These are phyloP conservation scores for Actinemys pallida DNA, from an alignment of 2,113 vertebrate species.

Conservation along the genomic window DNA sequence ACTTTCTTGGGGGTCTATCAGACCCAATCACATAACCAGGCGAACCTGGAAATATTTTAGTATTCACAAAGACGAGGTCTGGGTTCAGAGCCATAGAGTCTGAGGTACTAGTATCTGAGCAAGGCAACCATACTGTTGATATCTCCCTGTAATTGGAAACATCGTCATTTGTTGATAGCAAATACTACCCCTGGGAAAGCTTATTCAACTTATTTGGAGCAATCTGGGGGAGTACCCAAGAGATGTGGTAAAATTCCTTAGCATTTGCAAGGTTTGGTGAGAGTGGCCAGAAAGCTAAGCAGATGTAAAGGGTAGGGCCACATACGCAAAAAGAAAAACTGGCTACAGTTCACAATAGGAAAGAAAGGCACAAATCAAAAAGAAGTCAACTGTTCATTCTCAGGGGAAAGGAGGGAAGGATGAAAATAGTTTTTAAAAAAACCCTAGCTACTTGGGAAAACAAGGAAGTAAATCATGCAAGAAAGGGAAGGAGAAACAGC, in stretches of 20 bases:
- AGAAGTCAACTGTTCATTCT: not conserved
- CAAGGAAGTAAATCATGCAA: not conserved
- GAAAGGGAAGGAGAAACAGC: not conserved
- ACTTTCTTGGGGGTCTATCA: not conserved
- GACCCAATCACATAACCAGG: not conserved
- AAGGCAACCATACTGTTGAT: not conserved
- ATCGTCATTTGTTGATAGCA: not conserved
- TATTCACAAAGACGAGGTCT: not conserved
- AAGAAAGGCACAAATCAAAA: not conserved
- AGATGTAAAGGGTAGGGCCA: not conserved
- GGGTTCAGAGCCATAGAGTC: not conserved
- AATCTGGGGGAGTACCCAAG: not conserved
- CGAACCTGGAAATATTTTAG: not conserved
- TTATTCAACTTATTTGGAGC: not conserved
- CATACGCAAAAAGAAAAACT: not conserved
- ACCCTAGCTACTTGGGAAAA: not conserved
- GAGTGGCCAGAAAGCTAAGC: not conserved
- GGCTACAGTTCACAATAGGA: not conserved
- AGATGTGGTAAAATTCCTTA: not conserved
- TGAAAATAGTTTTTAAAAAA: not conserved
- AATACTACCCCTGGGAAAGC: not conserved
- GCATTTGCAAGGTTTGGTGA: not conserved
- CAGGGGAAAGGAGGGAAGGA: not conserved
- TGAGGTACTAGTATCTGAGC: not conserved
- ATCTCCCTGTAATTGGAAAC: accelerated